Percentiles rank a stretch among this genome's conserved stretches.
phyloP scores from a whole-genome alignment of 2,113 vertebrate species.

The Amphiprion percula region DNA sequence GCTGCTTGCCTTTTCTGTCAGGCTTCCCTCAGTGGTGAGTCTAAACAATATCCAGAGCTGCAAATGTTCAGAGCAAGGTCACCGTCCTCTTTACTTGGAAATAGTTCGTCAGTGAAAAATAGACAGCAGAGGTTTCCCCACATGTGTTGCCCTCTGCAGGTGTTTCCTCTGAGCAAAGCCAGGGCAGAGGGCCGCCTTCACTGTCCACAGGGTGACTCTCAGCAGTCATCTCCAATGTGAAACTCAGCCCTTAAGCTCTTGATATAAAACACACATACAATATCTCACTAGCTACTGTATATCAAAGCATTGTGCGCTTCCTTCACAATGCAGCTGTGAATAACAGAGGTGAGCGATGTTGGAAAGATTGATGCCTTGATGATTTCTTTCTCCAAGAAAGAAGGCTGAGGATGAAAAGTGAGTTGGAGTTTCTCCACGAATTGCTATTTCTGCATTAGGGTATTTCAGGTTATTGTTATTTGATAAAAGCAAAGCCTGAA shows the following conservation, averaged over 20 bases:
- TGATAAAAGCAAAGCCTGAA: slow-evolving; percentile 55
- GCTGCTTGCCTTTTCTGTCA: slow-evolving; percentile 39
- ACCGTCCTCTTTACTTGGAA: slow-evolving; percentile 39
- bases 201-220: slow-evolving; percentile 59
- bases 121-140: slow-evolving; percentile 44
- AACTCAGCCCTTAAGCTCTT: slow-evolving; percentile 41
- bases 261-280: slow-evolving; percentile 60
- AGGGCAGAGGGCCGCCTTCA: slow-evolving; percentile 52
- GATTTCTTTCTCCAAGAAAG: slow-evolving; percentile 29
- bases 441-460: slow-evolving; percentile 40
- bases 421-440: slow-evolving; percentile 37
- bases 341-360: slow-evolving; percentile 9
- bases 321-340: slow-evolving; percentile 20
- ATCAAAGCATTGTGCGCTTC: slow-evolving; percentile 25
- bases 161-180: slow-evolving; percentile 75
- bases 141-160: slow-evolving; percentile 73
- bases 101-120: slow-evolving; percentile 58
- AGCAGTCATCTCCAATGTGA: slow-evolving; percentile 60
- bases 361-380: background rate
- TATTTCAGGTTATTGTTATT: slow-evolving; percentile 61
- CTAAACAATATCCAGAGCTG: slow-evolving; percentile 69
- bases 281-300: slow-evolving; percentile 53
- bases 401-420: background rate
- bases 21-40: slow-evolving; percentile 22
- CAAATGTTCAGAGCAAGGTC: slow-evolving; percentile 52